phyloP scores from a whole-genome alignment of 2,113 vertebrate genomes.

The Psammodynastes pulverulentus region DNA sequence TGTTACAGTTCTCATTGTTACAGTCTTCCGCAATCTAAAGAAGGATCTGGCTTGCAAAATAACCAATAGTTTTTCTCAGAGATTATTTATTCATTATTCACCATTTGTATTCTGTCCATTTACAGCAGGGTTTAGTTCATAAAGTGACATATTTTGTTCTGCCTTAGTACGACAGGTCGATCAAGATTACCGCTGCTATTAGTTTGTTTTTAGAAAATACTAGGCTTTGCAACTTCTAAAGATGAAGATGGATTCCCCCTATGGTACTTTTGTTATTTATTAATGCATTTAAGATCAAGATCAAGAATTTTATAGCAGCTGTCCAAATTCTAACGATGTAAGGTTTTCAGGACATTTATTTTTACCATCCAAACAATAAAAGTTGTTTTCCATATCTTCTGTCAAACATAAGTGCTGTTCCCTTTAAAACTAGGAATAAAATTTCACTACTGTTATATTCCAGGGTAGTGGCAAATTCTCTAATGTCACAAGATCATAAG shows the following conservation, averaged over 20 bases:
- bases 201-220: constrained; percentile 52
- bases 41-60: constrained; percentile 41
- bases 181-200: constrained; percentile 43
- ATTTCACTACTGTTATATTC: constrained; percentile 71
- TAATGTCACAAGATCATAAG: constrained; percentile 68
- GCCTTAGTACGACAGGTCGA: constrained; percentile 18
- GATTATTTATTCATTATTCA: constrained; percentile 40
- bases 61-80: constrained; percentile 11
- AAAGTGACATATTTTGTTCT: constrained; percentile 13
- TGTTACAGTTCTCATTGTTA: constrained; percentile 9
- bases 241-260: constrained; percentile 32
- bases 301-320: constrained; percentile 60
- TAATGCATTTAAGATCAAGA: constrained; percentile 49
- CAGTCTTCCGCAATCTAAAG: constrained; percentile 1
- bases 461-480: constrained; percentile 55
- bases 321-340: constrained; percentile 52
- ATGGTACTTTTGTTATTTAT: constrained; percentile 52
- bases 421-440: constrained; percentile 49
- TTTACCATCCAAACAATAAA: constrained; percentile 75
- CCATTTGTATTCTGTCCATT: constrained; percentile 20
- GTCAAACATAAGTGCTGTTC: constrained; percentile 64
- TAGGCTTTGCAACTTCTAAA: constrained; percentile 22
- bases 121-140: background rate
- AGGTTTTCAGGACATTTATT: constrained; percentile 75
- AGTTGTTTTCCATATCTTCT: constrained; percentile 75